Conservation (phyloP, 2,113 vertebrate genomes). For the Pterocles gutturalis region DNA sequence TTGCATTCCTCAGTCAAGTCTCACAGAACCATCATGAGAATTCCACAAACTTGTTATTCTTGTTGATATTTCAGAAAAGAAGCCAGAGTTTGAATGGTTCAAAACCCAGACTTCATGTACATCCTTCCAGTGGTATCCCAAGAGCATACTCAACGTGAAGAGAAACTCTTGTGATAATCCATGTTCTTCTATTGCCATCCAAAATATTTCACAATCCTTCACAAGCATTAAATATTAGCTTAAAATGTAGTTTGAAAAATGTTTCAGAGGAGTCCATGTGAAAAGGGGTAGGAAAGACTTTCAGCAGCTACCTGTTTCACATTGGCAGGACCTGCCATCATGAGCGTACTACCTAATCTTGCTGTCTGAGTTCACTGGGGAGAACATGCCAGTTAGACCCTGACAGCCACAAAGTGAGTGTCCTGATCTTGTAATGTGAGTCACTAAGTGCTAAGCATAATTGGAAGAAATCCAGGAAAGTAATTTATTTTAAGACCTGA, state of each 20-base stretch:
- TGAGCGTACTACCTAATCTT: not conserved
- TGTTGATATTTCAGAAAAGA: not conserved
- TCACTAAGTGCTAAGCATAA: constrained; percentile 3
- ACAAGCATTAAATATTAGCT: not conserved
- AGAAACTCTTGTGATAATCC: not conserved
- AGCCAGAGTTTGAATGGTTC: not conserved
- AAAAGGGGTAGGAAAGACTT: not conserved
- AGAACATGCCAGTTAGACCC: constrained; percentile 24
- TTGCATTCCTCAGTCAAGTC: not conserved
- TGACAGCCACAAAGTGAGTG: constrained; percentile 15
- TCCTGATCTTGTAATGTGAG: constrained; percentile 30
- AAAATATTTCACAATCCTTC: not conserved
- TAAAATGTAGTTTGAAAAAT: not conserved
- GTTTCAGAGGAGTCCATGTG: not conserved
- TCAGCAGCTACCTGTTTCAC: not conserved
- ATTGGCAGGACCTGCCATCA: not conserved
- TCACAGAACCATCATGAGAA: not conserved
- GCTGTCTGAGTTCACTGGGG: not conserved
- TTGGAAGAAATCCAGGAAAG: constrained; percentile 8
- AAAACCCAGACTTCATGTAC: not conserved
- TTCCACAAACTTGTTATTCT: not conserved
- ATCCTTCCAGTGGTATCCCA: not conserved
- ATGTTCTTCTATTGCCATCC: not conserved
- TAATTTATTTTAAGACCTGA: constrained; percentile 41
- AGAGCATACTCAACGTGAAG: not conserved